Base-by-base conservation (phyloP, 2,113 vertebrate genomes). In the Strigops habroptila region DNA sequence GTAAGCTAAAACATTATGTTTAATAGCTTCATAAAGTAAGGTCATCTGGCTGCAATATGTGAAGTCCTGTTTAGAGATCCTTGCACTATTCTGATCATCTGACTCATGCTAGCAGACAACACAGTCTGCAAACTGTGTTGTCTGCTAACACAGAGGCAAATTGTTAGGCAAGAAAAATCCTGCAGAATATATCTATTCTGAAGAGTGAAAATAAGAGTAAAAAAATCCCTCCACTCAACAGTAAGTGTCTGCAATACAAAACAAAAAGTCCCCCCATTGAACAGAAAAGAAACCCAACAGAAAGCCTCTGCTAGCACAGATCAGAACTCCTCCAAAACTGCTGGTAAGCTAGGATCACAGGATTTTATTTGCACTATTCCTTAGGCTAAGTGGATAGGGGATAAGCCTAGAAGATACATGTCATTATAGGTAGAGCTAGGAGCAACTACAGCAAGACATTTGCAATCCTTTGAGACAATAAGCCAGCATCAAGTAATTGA, bases 31-130 rank as follows among this genome's bases (percentile, higher is more conserved):
- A 25, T n/a, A 16, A 71, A 49, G 15, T 62, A 41, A 68, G 6
- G 14, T 31, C 39, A 71, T 14, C 35, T 18, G 39, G 30, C 0
- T 64, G 48, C 57, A 67, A 37, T 6, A 65, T 0, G 1, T 25
- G n/a, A 75, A 64, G 48, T 37, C 33, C n/a, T 52, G 35, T 44
- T 68, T 53, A 53, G 30, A 68, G 21, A 74, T 9, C 22, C 41
- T 18, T 15, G 19, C 41, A 12, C 39, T 25, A 9, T 5, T 60
- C 62, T 53, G 18, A 68, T 52, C 23, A 52, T 19, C 30, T 41
- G 53, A 73, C 31, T 80, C 28, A 10, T 46, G 77, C 28, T 4
- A 62, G 37, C 28, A 77, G 1, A 18, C 11, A 65, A 55, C 18
- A 55, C 18, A 35, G 28, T 2, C 62, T 48, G 2, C n/a, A n/a